Conservation (phyloP, 2,797 vertebrate genomes). For the Mionectes olivaceus region DNA sequence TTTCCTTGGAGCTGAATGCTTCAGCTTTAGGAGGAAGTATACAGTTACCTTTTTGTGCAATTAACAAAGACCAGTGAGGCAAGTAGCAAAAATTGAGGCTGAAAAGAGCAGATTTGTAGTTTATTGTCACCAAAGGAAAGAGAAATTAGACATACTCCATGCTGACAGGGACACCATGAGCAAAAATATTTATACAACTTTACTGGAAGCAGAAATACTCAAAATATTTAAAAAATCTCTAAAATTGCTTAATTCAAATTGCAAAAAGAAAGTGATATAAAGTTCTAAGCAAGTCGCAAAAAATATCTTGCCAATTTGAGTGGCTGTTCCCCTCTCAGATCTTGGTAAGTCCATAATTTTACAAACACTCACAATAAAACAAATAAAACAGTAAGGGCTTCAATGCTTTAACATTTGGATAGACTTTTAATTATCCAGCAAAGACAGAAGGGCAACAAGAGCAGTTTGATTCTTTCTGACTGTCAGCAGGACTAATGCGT, state of each 20-base stretch:
- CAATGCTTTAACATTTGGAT: background rate
- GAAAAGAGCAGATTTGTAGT: background rate
- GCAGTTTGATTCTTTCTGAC: background rate
- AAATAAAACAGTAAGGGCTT: background rate
- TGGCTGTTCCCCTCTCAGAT: background rate
- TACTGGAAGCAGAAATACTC: background rate
- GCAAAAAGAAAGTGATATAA: background rate
- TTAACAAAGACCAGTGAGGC: background rate
- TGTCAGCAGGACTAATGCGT: background rate
- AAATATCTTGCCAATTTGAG: background rate
- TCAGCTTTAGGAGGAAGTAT: background rate
- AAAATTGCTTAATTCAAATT: background rate
- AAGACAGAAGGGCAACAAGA: background rate
- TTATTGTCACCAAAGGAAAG: background rate
- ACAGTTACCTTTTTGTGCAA: background rate
- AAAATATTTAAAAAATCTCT: background rate
- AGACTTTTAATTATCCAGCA: background rate
- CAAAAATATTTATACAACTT: background rate
- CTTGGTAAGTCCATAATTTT: background rate
- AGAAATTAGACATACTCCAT: background rate
- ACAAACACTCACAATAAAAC: background rate
- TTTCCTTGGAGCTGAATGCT: background rate
- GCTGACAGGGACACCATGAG: background rate
- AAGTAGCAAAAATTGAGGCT: background rate
- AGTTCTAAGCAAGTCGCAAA: background rate